Evolutionary conservation across 2,797 vertebrate species (phyloP).

Genomic region (Labeo calbasu): DNA sequence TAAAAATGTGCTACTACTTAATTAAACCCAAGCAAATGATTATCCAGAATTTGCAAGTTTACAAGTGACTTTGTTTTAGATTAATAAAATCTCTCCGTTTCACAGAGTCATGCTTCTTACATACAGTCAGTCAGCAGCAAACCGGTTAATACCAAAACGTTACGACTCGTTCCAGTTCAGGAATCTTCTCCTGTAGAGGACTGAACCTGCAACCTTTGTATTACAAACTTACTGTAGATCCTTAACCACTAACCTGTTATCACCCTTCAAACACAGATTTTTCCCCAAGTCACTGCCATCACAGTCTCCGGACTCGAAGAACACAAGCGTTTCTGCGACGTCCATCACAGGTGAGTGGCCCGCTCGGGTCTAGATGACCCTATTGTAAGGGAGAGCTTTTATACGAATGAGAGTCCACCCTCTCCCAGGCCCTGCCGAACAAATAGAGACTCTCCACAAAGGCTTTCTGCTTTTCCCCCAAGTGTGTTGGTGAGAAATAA

Average conservation of each 20-base stretch:
- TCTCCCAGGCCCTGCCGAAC: constrained; percentile 39
- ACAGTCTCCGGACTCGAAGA: neutral
- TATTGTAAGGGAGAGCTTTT: constrained; percentile 37
- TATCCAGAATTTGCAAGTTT: neutral
- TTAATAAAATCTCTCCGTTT: neutral
- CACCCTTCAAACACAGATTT: neutral
- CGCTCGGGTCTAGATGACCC: constrained; percentile 25
- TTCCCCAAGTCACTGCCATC: neutral
- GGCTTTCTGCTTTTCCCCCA: constrained; percentile 48
- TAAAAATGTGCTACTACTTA: constrained; percentile 1
- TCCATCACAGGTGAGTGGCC: constrained; percentile 30
- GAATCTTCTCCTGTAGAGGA: neutral
- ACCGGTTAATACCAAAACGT: neutral
- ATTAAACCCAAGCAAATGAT: constrained; percentile 22
- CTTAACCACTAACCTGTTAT: constrained; percentile 34
- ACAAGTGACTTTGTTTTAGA: constrained; percentile 5
- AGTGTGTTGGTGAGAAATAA: constrained; percentile 49
- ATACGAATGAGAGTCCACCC: constrained; percentile 38
- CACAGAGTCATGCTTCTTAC: neutral
- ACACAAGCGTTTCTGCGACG: constrained; percentile 22
- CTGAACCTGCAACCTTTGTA: neutral
- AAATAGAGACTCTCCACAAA: constrained; percentile 51
- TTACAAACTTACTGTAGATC: neutral
- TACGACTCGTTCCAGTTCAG: neutral
- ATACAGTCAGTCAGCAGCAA: neutral